Percentiles rank a stretch among this genome's conserved stretches.
Evolutionary conservation across 2,113 vertebrate species (phyloP).

Genomic region (Aramus guarauna): DNA sequence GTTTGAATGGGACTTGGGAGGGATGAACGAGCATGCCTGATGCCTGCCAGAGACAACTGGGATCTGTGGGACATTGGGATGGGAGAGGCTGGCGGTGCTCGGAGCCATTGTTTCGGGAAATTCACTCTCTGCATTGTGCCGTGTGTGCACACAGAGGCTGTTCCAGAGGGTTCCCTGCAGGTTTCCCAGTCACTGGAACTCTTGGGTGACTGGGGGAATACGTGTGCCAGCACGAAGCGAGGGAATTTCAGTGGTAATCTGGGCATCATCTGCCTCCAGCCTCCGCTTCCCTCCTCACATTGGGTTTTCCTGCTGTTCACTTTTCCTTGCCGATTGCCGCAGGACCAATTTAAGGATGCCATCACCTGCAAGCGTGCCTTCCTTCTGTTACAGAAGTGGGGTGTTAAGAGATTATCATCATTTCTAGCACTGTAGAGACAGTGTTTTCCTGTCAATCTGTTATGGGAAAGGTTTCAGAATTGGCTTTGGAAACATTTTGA

Average conservation of each 20-base stretch:
- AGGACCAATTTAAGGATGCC: background rate
- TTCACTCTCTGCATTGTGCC: rapidly evolving
- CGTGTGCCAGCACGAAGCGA: background rate
- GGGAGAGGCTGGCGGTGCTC: rapidly evolving
- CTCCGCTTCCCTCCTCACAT: background rate
- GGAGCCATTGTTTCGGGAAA: background rate
- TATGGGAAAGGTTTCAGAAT: background rate
- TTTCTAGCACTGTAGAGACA: background rate
- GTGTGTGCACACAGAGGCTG: background rate
- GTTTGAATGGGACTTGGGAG: background rate
- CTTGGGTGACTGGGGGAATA: background rate
- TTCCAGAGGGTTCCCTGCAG: background rate
- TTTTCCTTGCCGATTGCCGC: background rate
- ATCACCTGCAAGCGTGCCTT: background rate
- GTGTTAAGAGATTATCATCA: too few relatives aligned
- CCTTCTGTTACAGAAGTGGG: background rate
- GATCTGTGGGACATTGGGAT: background rate
- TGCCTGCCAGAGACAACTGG: background rate
- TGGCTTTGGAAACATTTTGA: background rate
- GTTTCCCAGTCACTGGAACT: rapidly evolving
- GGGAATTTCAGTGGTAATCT: background rate
- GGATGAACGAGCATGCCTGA: rapidly evolving
- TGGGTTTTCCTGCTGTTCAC: background rate
- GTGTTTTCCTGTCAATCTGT: background rate
- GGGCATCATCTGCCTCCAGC: background rate